Base-by-base conservation (phyloP, 2,888 invertebrate species). In the Ptilodon capucinus region DNA sequence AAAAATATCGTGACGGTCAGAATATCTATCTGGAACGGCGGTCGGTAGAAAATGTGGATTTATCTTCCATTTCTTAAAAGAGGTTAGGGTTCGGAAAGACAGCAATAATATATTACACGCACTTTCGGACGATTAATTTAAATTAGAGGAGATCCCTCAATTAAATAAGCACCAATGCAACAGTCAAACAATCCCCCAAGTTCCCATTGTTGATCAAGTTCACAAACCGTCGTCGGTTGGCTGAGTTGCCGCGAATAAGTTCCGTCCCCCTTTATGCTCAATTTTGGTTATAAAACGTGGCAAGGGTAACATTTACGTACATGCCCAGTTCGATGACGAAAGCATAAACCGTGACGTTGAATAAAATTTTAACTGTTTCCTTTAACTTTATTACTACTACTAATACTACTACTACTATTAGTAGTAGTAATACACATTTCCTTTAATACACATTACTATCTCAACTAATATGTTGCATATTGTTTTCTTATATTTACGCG, bases 171-270 rank as follows among this genome's bases (percentile, higher is more conserved):
- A 61, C 68, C 71, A 67, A 68, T 69, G 58, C 58, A 51, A 51
- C 59, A 68, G 59, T 66, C 70, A 68, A 74, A 76, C 68, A 71
- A 71, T 72, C 68, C 65, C 63, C 68, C 65, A 67, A 66, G 60
- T 71, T 68, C 68, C 61, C 64, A 74, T 82, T 72, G 76, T 80
- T 79, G 81, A 74, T 74, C 57, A 64, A 79, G 76, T 83, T 82
- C 57, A 70, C 71, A 67, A 76, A 76, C 64, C 46, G 72, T 79
- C 77, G 77, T 79, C 77, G 75, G n/a, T n/a, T n/a, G n/a, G n/a
- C n/a, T 73, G 67, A 68, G 68, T 73, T 60, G 54, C 62, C 57
- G 64, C 58, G 54, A 49, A 66, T 65, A 72, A 77, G 70, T 79
- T 76, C 69, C 68, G 69, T 65, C 65, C n/a, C 64, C 46, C 60